Evolutionary conservation across 2,888 invertebrate genomes (phyloP), one percentile per base, ranked within the genome.

Genomic region (Andrena trimmerana): DNA sequence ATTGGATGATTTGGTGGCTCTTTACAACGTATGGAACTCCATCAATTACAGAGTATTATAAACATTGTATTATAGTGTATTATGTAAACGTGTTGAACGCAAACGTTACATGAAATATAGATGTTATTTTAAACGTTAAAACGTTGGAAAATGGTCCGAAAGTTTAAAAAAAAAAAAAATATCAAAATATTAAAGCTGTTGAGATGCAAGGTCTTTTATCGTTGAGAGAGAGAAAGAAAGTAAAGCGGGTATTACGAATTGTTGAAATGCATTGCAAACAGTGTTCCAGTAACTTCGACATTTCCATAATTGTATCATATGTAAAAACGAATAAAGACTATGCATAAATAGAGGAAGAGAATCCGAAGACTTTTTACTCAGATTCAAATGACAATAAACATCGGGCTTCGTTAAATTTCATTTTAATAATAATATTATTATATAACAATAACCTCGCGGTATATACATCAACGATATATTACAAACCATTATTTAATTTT

Each of bases 391-490:
- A 52, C 48, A 59, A 68, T 50, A 4, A 54, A 33, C 42, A 33
- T 29, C 29, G 2, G 31, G 7, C n/a, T 86, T 88, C 71, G 66
- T 88, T 87, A 85, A 88, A 90, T 88, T 89, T 90, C 85, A 81
- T 90, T 91, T 92, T 92, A 92, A 91, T 93, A 91, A 92, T 81
- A 79, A 81, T 83, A 87, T 85, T 91, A 92, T 92, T 90, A 90
- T 91, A 91, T 92, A 93, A 93, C 93, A 93, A 93, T 93, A 93
- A 93, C 91, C 91, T 91, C 91, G 90, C 91, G 89, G 84, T 93
- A 93, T 93, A 85, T 93, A 93, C 93, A 93, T 91, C 78, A 93
- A 93, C 93, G 91, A 91, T 93, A 93, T 93, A 91, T 92, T 93
- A 92, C 93, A 93, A 85, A 88, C 83, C 85, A 81, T 80, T 86